Evolutionary conservation across 1,140 invertebrate species (phyloP).

Genomic region (Drosophila watanabei): DNA sequence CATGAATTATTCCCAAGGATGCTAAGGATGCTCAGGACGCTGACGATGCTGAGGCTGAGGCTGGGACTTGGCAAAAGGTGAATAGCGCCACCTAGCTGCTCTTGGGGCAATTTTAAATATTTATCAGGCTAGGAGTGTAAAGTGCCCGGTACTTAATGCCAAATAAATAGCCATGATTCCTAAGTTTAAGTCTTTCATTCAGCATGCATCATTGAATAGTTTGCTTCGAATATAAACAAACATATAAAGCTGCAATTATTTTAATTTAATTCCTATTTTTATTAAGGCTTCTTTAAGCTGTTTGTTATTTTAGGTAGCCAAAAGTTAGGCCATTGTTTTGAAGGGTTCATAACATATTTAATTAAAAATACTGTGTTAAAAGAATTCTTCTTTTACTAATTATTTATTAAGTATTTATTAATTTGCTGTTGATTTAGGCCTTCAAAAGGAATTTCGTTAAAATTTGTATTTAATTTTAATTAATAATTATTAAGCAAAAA

Average conservation of each 20-base stretch:
- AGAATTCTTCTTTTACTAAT: background rate
- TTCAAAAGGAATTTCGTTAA: no score
- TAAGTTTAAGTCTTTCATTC: background rate
- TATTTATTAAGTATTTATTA: no score
- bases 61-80: constrained; percentile 3
- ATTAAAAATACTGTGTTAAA: background rate
- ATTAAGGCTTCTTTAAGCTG: background rate
- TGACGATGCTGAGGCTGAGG: background rate
- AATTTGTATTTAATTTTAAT: background rate
- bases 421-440: no score
- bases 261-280: no score
- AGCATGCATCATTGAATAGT: background rate
- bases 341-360: background rate
- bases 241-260: no score
- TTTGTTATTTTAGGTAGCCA: background rate
- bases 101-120: constrained; percentile 26
- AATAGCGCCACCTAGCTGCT: constrained; percentile 1
- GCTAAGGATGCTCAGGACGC: background rate
- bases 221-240: no score
- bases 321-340: background rate
- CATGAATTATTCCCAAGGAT: constrained; percentile 19
- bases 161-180: constrained; percentile 11
- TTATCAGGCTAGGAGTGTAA: constrained; percentile 19
- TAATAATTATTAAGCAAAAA: no score
- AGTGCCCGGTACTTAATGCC: constrained; percentile 5